A percentile compares a stretch with the other conserved stretches of the same genome.
phyloP scores from a whole-genome alignment of 1,140 invertebrate genomes.

The Rhyzopertha dominica region DNA sequence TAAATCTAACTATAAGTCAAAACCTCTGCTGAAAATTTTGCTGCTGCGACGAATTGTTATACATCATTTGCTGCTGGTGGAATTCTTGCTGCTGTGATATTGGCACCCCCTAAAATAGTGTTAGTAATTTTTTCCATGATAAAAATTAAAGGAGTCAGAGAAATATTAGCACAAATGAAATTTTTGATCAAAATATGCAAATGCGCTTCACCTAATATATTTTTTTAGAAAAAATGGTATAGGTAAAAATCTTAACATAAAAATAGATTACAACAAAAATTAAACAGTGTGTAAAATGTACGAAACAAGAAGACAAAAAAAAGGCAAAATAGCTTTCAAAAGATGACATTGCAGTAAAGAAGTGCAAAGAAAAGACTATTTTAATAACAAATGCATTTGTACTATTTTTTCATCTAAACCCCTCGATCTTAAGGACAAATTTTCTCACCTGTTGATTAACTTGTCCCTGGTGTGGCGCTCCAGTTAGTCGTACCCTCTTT shows the following conservation, averaged over 20 bases:
- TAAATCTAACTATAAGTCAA: constrained; percentile 32
- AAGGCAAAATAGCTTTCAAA: too few relatives aligned
- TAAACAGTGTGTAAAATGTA: too few relatives aligned
- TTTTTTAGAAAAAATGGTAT: too few relatives aligned
- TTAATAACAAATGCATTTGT: constrained; percentile 14
- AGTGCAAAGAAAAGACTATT: constrained; percentile 22
- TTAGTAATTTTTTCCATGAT: too few relatives aligned
- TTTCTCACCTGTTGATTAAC: constrained; percentile 34
- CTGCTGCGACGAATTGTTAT: constrained; percentile 49
- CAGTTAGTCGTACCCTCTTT: constrained; percentile 55
- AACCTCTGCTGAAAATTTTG: constrained; percentile 62
- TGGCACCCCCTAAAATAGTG: constrained; percentile 37
- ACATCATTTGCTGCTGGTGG: constrained; percentile 62
- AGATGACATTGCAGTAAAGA: too few relatives aligned
- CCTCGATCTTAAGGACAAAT: constrained; percentile 3
- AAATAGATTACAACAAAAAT: too few relatives aligned
- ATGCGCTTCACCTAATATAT: too few relatives aligned
- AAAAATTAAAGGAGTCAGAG: too few relatives aligned
- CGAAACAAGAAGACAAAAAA: too few relatives aligned
- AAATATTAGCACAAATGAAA: too few relatives aligned
- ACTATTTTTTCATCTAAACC: constrained; percentile 15
- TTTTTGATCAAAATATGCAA: too few relatives aligned
- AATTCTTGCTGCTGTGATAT: constrained; percentile 48
- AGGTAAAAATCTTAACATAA: too few relatives aligned
- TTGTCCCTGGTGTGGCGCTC: constrained; percentile 38